Base-by-base conservation (phyloP, 2,888 invertebrate genomes). In the Mechanitis mazaeus region DNA sequence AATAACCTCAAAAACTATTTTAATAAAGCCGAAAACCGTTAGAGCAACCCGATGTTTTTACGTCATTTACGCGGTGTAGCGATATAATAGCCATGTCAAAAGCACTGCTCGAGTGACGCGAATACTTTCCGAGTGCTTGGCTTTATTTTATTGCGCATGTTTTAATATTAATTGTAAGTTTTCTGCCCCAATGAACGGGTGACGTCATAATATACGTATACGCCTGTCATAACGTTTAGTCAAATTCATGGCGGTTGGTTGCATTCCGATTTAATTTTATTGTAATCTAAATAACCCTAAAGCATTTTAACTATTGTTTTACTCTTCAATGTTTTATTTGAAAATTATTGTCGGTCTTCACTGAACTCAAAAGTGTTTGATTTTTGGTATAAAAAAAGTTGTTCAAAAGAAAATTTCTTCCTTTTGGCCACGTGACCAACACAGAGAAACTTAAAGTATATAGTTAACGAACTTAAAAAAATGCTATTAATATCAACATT, bases 131-230 rank as follows among this genome's bases (percentile, higher is more conserved):
- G 83, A 84, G 82, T 82, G 82, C 82, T 84, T 84, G 83, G 71
- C 77, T 87, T 80, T 81, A 83, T 85, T 86, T 86, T 84, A 87
- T 84, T 84, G 85, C 75, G 87, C 87, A 87, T 87, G 85, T 86
- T 85, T 87, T 85, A 87, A 87, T 86, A 87, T 85, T 87, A 85
- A 87, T 87, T 85, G 85, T 85, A 84, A 85, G 86, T 87, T 86
- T 85, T 85, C 85, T 76, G 76, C 71, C 69, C 76, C 77, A 80
- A 71, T 78, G 80, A 73, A 68, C 75, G 60, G 68, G 67, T 75
- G 76, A 78, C 75, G 75, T 76, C 74, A 74, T 78, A 75, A 83
- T 80, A 80, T 75, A 81, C 82, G 83, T 82, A 68, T 55, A 64
- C 58, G 58, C 67, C 56, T 65, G 85, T 85, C 84, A 81, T 78